phyloP scores from a whole-genome alignment of 2,113 vertebrate species.

The Eretmochelys imbricata region DNA sequence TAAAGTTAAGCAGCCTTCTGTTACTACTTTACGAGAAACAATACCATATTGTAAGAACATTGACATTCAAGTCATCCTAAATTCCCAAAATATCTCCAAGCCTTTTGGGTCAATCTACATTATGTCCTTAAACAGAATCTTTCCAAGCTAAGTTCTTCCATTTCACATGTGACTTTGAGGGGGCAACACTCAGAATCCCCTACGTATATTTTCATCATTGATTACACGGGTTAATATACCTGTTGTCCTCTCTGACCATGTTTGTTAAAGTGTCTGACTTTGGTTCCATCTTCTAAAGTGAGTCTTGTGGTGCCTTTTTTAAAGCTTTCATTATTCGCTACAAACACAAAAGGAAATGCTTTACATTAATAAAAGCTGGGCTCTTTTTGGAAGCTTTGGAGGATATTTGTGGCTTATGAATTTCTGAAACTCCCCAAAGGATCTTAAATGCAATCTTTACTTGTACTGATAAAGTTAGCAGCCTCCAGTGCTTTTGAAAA shows the following conservation, averaged over 20 bases:
- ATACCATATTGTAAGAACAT: not conserved
- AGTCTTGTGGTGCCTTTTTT: not conserved
- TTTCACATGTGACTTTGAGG: not conserved
- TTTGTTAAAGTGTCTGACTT: not conserved
- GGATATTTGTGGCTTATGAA: not conserved
- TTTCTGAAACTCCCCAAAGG: not conserved
- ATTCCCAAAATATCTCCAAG: not conserved
- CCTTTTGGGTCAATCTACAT: not conserved
- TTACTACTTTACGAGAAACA: not conserved
- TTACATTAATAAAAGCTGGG: not conserved
- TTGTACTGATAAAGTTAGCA: not conserved
- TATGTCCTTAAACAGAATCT: not conserved
- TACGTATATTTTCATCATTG: not conserved
- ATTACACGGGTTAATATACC: not conserved
- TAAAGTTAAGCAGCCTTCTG: not conserved
- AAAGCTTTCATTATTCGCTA: not conserved
- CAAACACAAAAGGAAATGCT: not conserved
- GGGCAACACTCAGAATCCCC: not conserved
- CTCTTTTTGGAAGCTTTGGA: not conserved
- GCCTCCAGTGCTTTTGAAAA: not conserved
- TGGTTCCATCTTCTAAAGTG: not conserved
- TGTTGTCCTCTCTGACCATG: not conserved
- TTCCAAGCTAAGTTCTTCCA: not conserved
- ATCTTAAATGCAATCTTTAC: not conserved
- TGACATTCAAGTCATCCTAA: not conserved